Conservation (phyloP, 1,140 invertebrate genomes). For the Teleopsis dalmanni region DNA sequence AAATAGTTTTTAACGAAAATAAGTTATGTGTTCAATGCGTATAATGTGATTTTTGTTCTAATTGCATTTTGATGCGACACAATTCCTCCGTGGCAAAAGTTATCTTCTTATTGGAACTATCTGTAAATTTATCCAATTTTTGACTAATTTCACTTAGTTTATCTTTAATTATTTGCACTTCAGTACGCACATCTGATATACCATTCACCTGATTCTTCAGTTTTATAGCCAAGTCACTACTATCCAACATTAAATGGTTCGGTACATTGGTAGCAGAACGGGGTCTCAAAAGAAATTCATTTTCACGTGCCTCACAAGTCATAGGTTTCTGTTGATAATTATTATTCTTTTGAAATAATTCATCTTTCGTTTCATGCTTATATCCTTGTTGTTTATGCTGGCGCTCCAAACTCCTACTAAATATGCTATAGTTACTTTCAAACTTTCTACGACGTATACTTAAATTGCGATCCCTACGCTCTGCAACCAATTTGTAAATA, state of each 20-base stretch:
- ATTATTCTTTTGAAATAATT: background rate
- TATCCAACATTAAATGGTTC: constrained; percentile 25
- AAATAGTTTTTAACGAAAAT: too few relatives aligned
- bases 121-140: constrained; percentile 34
- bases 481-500: constrained; percentile 63
- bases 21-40: background rate
- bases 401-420: constrained; percentile 30
- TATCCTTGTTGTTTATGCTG: constrained; percentile 7
- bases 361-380: background rate
- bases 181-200: constrained; percentile 22
- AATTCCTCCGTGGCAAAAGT: constrained; percentile 35
- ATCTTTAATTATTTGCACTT: constrained; percentile 24
- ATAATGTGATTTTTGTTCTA: constrained; percentile 14
- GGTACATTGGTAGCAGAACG: constrained; percentile 39
- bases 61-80: constrained; percentile 21
- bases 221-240: constrained; percentile 20
- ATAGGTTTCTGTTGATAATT: constrained; percentile 2
- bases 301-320: background rate
- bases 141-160: constrained; percentile 21
- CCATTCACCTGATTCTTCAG: constrained; percentile 27
- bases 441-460: constrained; percentile 47
- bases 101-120: constrained; percentile 29
- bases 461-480: constrained; percentile 53
- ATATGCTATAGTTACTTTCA: constrained; percentile 44
- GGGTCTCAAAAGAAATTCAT: constrained; percentile 24